phyloP scores from a whole-genome alignment of 1,140 invertebrate genomes.

The Mercenaria mercenaria region DNA sequence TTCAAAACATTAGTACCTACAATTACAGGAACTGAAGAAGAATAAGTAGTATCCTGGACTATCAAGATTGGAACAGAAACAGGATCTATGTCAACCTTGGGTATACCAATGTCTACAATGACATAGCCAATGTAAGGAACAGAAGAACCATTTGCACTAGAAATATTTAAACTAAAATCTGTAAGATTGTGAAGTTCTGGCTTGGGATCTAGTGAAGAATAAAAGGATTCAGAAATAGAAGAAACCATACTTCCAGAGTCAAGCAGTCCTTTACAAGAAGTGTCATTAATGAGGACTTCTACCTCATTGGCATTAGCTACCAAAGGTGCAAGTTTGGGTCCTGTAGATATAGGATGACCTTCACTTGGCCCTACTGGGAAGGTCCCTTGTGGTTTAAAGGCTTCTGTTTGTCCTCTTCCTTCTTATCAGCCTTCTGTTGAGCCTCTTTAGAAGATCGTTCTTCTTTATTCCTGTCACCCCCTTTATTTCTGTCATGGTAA shows the following conservation, averaged over 20 bases:
- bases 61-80: constrained; percentile 34
- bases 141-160: constrained; percentile 23
- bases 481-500: background rate
- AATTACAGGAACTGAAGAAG: constrained; percentile 42
- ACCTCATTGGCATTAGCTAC: background rate
- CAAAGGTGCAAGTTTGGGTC: background rate
- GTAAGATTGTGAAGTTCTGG: background rate
- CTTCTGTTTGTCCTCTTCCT: background rate
- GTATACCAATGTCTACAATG: constrained; percentile 6
- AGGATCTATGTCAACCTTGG: background rate
- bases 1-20: constrained; percentile 60
- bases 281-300: background rate
- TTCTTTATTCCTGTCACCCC: background rate
- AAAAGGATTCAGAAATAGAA: constrained; percentile 33
- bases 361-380: constrained; percentile 20
- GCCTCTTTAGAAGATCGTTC: no score
- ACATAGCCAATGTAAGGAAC: constrained; percentile 58
- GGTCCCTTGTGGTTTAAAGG: constrained; percentile 28
- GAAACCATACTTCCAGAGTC: constrained; percentile 61
- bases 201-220: background rate
- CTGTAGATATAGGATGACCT: background rate
- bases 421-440: background rate
- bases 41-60: constrained; percentile 21
- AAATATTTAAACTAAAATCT: constrained; percentile 51
- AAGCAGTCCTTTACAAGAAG: constrained; percentile 23